A percentile compares a stretch with the other conserved stretches of the same genome.
Evolutionary conservation across 2,888 invertebrate species (phyloP).

Genomic region (Lysandra bellargus): DNA sequence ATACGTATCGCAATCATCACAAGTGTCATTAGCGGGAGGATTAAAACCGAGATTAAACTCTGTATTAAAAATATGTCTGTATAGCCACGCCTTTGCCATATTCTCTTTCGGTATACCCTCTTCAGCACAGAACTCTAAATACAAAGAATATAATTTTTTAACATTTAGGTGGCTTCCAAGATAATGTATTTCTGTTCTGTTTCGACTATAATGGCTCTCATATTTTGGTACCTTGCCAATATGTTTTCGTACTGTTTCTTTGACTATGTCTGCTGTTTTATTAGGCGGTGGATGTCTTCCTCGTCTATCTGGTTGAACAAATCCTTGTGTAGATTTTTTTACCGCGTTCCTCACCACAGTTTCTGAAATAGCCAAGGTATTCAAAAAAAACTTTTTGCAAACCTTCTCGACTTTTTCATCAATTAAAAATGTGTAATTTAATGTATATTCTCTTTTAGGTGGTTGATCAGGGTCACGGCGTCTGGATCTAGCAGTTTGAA

Average conservation of each 20-base stretch:
- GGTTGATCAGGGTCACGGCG: no score
- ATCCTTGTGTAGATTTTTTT: not conserved
- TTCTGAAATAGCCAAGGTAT: no score
- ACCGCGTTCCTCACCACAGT: slow-evolving; percentile 1
- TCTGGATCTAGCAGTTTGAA: no score
- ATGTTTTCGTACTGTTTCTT: slow-evolving; percentile 8
- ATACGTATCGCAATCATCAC: not conserved
- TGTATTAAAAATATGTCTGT: slow-evolving; percentile 1
- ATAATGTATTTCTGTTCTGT: not conserved
- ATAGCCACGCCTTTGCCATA: slow-evolving; percentile 5
- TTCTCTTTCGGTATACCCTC: slow-evolving; percentile 3
- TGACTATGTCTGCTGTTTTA: not conserved
- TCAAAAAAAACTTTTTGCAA: no score
- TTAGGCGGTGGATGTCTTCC: no score
- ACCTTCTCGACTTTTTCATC: no score
- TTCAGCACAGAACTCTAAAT: slow-evolving; percentile 8
- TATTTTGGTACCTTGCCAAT: slow-evolving; percentile 1
- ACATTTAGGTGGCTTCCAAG: not conserved
- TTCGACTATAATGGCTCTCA: slow-evolving; percentile 4
- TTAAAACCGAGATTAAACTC: not conserved
- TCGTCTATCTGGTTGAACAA: no score
- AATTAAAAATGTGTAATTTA: no score
- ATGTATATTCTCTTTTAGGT: no score
- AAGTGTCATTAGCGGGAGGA: slow-evolving; percentile 3
- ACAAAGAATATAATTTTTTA: slow-evolving; percentile 4